phyloP scores from a whole-genome alignment of 2,113 vertebrate species.

The Notothenia coriiceps region DNA sequence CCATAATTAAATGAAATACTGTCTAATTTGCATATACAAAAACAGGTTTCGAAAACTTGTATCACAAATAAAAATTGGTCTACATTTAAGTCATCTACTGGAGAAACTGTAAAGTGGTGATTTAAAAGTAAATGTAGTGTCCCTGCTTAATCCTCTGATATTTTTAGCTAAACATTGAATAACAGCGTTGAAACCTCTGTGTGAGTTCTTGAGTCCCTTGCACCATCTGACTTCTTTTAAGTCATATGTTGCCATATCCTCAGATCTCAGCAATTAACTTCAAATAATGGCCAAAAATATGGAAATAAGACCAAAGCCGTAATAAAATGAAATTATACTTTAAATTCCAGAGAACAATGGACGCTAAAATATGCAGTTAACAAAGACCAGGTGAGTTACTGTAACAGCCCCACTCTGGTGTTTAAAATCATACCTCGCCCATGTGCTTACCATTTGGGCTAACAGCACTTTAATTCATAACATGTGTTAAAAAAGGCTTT shows the following conservation, averaged over 20 bases:
- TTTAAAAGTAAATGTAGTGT: too few species aligned
- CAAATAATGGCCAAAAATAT: background rate
- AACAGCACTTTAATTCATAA: slow-evolving; percentile 28
- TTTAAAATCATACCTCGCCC: slow-evolving; percentile 10
- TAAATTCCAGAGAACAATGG: background rate
- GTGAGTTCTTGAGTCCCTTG: background rate
- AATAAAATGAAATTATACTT: background rate
- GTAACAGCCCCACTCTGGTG: background rate
- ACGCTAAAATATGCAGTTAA: background rate
- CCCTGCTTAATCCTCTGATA: background rate
- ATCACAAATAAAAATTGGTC: too few species aligned
- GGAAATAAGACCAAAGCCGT: background rate
- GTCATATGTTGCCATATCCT: background rate
- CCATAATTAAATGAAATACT: too few species aligned
- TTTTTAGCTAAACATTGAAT: background rate
- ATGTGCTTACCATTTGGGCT: slow-evolving; percentile 6
- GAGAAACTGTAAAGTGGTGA: too few species aligned
- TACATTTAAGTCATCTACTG: too few species aligned
- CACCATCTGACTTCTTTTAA: background rate
- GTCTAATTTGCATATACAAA: too few species aligned
- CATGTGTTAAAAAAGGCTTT: slow-evolving; percentile 5
- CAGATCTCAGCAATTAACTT: background rate
- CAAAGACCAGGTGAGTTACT: slow-evolving; percentile 6
- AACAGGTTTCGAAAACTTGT: too few species aligned
- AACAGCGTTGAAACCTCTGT: background rate